phyloP scores from a whole-genome alignment of 1,140 invertebrate genomes.

The Cydia pomonella region DNA sequence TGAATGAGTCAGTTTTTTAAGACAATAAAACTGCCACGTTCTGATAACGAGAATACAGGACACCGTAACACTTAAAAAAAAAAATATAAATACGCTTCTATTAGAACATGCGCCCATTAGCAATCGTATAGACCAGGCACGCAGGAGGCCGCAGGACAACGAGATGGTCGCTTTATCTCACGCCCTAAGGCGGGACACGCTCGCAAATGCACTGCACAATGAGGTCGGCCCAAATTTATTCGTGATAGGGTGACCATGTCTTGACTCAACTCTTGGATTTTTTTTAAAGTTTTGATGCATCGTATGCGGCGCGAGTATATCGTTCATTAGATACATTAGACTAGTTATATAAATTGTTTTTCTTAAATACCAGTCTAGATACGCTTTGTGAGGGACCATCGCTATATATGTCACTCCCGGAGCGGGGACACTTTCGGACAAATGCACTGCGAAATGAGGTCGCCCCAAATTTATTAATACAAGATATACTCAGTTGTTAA shows the following conservation, averaged over 20 bases:
- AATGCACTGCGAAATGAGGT: too few relatives aligned
- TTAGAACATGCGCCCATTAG: slow-evolving; percentile 53
- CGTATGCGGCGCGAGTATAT: background rate
- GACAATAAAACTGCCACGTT: background rate
- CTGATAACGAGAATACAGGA: too few relatives aligned
- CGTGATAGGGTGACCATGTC: background rate
- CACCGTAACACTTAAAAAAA: too few relatives aligned
- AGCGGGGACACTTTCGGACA: too few relatives aligned
- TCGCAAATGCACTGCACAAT: slow-evolving; percentile 24
- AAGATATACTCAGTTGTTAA: too few relatives aligned
- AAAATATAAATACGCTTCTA: too few relatives aligned
- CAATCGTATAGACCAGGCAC: slow-evolving; percentile 42
- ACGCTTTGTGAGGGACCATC: too few relatives aligned
- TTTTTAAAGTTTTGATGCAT: background rate
- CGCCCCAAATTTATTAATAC: too few relatives aligned
- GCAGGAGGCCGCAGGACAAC: background rate
- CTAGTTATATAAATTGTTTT: too few relatives aligned
- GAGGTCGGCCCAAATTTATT: slow-evolving; percentile 11
- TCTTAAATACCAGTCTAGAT: too few relatives aligned
- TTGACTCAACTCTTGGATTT: background rate
- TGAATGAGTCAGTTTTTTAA: background rate
- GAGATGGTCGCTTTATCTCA: slow-evolving; percentile 12
- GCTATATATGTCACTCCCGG: too few relatives aligned
- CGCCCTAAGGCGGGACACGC: slow-evolving; percentile 20
- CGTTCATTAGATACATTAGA: too few relatives aligned